Percentiles rank a stretch among this genome's conserved stretches.
Evolutionary conservation across 2,888 invertebrate species (phyloP).

Genomic region (Meliscaeva auricollis): DNA sequence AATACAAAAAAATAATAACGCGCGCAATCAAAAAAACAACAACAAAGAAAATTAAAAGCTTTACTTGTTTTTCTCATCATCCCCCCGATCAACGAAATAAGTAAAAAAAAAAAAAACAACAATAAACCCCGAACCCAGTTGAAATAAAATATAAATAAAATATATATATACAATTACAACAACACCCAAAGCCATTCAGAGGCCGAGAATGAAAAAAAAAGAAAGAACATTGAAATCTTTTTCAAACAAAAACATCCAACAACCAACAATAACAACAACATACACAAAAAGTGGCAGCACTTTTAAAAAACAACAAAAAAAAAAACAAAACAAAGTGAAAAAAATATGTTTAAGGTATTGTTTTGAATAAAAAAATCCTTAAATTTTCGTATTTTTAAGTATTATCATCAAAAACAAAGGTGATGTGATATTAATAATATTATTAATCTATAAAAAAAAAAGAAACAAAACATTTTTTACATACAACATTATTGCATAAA

Average conservation of each 20-base stretch:
- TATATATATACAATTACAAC: slow-evolving; percentile 43
- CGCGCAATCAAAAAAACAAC: slow-evolving; percentile 66
- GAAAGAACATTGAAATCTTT: slow-evolving; percentile 67
- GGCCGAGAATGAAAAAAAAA: slow-evolving; percentile 70
- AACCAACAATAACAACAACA: slow-evolving; percentile 37
- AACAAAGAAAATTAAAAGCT: slow-evolving; percentile 58
- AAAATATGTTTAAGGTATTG: slow-evolving; percentile 65
- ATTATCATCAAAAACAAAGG: slow-evolving; percentile 82
- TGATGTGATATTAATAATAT: slow-evolving; percentile 83
- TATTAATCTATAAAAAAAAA: slow-evolving; percentile 76
- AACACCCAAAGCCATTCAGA: slow-evolving; percentile 75
- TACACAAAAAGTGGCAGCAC: slow-evolving; percentile 65
- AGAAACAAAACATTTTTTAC: slow-evolving; percentile 74
- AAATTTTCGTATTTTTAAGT: slow-evolving; percentile 77
- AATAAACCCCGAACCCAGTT: slow-evolving; percentile 62
- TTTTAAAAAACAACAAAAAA: slow-evolving; percentile 50
- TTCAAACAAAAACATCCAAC: slow-evolving; percentile 38
- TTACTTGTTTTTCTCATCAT: slow-evolving; percentile 63
- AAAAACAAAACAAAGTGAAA: slow-evolving; percentile 3
- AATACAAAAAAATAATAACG: slow-evolving; percentile 46
- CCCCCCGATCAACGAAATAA: slow-evolving; percentile 72
- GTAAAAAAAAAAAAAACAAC: slow-evolving; percentile 48
- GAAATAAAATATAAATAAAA: slow-evolving; percentile 53
- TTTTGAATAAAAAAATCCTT: slow-evolving; percentile 65
- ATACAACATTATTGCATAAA: slow-evolving; percentile 76